phyloP scores from a whole-genome alignment of 1,140 invertebrate genomes.

The Caerostris darwini region DNA sequence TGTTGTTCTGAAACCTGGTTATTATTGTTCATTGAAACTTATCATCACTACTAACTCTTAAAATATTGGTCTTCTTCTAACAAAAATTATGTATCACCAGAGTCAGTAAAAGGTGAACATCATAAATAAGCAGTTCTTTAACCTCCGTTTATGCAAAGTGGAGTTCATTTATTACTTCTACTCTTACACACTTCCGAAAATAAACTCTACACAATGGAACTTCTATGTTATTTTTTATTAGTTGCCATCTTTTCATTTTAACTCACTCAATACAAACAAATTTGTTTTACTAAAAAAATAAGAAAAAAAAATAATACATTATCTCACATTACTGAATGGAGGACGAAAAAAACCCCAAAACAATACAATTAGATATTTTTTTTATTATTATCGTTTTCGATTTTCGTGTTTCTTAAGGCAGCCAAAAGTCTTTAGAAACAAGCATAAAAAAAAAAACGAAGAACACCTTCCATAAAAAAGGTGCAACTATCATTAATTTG shows the following conservation, averaged over 20 bases:
- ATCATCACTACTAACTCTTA: no score
- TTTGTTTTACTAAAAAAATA: not conserved
- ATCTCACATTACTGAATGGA: not conserved
- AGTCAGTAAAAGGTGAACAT: not conserved
- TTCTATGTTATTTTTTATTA: not conserved
- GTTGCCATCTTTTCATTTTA: not conserved
- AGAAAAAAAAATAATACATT: not conserved
- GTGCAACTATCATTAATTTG: conserved; percentile 35
- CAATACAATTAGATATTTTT: not conserved
- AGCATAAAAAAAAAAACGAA: not conserved
- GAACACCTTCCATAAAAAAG: conserved; percentile 16
- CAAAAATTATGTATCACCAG: not conserved
- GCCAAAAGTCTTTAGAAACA: not conserved
- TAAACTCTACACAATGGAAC: not conserved
- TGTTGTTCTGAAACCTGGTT: no score
- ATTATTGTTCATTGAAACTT: no score
- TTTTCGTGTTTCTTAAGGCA: conserved; percentile 19
- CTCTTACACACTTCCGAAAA: not conserved
- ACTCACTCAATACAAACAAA: not conserved
- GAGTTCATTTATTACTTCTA: conserved; percentile 1
- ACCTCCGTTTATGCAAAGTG: not conserved
- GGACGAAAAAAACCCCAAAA: not conserved
- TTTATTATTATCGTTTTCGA: not conserved
- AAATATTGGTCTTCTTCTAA: not conserved
- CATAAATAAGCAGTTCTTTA: not conserved